phyloP scores from a whole-genome alignment of 1,140 invertebrate species.

The Drosophila funebris region DNA sequence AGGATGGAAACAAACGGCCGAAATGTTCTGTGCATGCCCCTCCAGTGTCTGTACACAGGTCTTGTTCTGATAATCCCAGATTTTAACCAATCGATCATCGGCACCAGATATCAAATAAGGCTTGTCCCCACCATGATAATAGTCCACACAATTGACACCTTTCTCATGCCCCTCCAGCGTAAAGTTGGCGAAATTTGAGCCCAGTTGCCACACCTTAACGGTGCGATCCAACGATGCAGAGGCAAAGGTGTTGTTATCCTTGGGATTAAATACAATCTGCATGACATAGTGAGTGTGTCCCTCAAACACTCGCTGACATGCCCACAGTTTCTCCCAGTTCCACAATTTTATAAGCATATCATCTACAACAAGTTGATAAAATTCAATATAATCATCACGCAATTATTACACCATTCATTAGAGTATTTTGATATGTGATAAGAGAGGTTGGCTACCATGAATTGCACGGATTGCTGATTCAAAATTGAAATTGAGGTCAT shows the following conservation, averaged over 20 bases:
- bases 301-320: conserved; percentile 98
- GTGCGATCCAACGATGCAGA: conserved; percentile 98
- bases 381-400: background rate
- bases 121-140: conserved; percentile 99
- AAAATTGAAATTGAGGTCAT: background rate
- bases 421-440: background rate
- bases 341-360: conserved; percentile 99
- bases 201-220: conserved; percentile 99
- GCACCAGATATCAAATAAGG: conserved; percentile 99
- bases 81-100: conserved; percentile 98
- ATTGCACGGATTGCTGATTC: too few relatives aligned
- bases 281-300: conserved; percentile 99
- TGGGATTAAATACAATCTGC: conserved; percentile 99
- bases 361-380: conserved; percentile 84
- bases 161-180: conserved; percentile 99
- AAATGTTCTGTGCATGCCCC: conserved; percentile 98
- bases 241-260: conserved; percentile 99
- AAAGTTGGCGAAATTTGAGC: conserved; percentile 98
- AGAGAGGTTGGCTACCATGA: too few relatives aligned
- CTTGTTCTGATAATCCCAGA: conserved; percentile 99
- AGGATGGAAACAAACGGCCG: conserved; percentile 96
- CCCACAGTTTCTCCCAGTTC: conserved; percentile 99
- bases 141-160: conserved; percentile 99
- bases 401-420: background rate
- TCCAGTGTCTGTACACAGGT: conserved; percentile 99